A percentile compares a stretch with the other conserved stretches of the same genome.
These are phyloP conservation scores for Sebastes oblongus DNA, from an alignment of 2,797 vertebrate species.

Conservation along the genomic window DNA sequence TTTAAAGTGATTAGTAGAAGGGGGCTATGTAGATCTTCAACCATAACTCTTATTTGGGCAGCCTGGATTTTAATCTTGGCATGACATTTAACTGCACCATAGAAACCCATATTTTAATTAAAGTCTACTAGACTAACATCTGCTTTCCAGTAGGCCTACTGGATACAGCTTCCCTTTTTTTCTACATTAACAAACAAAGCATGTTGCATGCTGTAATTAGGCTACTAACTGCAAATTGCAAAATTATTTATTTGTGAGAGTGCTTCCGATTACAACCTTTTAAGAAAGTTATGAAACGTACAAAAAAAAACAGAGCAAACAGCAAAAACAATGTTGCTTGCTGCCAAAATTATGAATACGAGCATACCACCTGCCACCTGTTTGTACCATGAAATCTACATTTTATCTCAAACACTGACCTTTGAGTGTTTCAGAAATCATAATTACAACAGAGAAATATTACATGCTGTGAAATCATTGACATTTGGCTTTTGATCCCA, in stretches of 20 bases:
- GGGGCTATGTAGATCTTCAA: slow-evolving; percentile 14
- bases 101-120: neutral
- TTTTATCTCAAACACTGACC: neutral
- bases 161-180: neutral
- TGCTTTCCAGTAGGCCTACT: neutral
- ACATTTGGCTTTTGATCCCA: neutral
- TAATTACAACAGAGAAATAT: neutral
- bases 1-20: neutral
- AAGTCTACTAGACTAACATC: neutral
- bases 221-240: neutral
- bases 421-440: neutral
- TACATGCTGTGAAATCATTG: neutral
- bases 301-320: too few species aligned
- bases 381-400: neutral
- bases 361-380: neutral
- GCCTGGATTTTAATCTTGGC: neutral
- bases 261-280: neutral
- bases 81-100: neutral
- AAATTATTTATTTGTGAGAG: neutral
- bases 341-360: neutral
- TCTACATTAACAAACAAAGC: neutral
- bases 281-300: neutral
- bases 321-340: neutral
- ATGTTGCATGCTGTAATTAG: neutral
- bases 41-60: neutral